A percentile compares a stretch with the other conserved stretches of the same genome.
Evolutionary conservation across 2,888 invertebrate species (phyloP).

Genomic region (Creontiades dilutus): DNA sequence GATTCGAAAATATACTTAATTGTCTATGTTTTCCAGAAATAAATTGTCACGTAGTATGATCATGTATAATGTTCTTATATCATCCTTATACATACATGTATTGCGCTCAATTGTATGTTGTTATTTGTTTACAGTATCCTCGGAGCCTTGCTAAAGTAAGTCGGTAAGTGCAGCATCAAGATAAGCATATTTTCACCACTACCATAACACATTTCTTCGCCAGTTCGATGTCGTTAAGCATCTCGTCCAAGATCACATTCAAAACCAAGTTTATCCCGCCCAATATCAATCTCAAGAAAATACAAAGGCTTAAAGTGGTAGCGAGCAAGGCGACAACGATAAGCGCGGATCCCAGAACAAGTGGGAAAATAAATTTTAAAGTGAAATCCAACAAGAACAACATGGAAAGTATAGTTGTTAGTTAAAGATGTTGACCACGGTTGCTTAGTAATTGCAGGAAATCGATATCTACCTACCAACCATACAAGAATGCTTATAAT

Average conservation of each 20-base stretch:
- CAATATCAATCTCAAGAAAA: not conserved
- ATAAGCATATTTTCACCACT: slow-evolving; percentile 6
- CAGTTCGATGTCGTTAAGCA: slow-evolving; percentile 12
- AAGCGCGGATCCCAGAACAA: not conserved
- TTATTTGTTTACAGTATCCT: too few relatives aligned
- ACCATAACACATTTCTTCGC: not conserved
- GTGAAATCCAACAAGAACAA: not conserved
- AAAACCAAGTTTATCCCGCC: not conserved
- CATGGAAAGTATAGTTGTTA: too few relatives aligned
- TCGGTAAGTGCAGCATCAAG: not conserved
- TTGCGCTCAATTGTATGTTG: too few relatives aligned
- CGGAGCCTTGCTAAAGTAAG: too few relatives aligned
- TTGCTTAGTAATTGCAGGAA: not conserved
- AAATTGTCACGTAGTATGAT: too few relatives aligned
- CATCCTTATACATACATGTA: too few relatives aligned
- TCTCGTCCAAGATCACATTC: slow-evolving; percentile 21
- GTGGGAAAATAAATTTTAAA: not conserved
- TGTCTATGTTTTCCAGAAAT: too few relatives aligned
- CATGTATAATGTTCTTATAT: too few relatives aligned
- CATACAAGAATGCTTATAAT: too few relatives aligned
- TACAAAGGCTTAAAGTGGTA: not conserved
- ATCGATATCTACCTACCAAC: too few relatives aligned
- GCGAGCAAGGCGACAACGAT: not conserved
- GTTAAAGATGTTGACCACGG: too few relatives aligned
- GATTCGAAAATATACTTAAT: too few relatives aligned